Evolutionary conservation across 2,797 vertebrate genomes (phyloP), one percentile per base, ranked within the genome.

Genomic region (Hyperoplus immaculatus): DNA sequence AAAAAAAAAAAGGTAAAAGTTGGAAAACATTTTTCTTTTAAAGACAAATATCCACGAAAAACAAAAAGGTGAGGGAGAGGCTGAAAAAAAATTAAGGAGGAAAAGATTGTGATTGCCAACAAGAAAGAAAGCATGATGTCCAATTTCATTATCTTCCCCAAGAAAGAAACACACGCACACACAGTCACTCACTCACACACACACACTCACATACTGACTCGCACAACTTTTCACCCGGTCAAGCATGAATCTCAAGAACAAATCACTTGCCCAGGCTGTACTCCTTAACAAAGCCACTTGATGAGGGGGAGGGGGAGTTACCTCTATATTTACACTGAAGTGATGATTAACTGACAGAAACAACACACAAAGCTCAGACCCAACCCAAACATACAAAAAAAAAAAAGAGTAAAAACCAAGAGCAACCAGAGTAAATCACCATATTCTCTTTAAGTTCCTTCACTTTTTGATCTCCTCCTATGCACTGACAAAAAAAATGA

Each of bases 321-420:
- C 49, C 77, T 75, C 68, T 15, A 74, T 90, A 92, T 93, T 90
- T 92, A 94, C 91, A 93, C 39, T 63, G 36, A 75, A 77, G 73
- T 76, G 53, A 89, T 78, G 72, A 84, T 80, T 67, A 82, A 72
- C 69, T n/a, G 2, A 79, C 62, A 74, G 80, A 75, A 75, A 60
- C 45, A 69, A 16, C 3, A 11, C 42, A 58, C 12, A 67, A 82
- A 64, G 77, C 58, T 82, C 56, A 75, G 36, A 70, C 67, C 38
- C 53, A 84, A 59, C 72, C 29, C 36, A 29, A 63, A 66, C 29
- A 29, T 29, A 29, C 29, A 41, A 68, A 83, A 7, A 62, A 43
- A 57, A 63, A 11, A 69, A 45, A 71, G 15, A 70, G 50, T 71
- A 73, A 88, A 70, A 87, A 90, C 15, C 47, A 71, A 70, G 64